A percentile compares a stretch with the other conserved stretches of the same genome.
Conservation (phyloP, 64 coral and sea anemone species). For the Cladopsammia gracilis region DNA sequence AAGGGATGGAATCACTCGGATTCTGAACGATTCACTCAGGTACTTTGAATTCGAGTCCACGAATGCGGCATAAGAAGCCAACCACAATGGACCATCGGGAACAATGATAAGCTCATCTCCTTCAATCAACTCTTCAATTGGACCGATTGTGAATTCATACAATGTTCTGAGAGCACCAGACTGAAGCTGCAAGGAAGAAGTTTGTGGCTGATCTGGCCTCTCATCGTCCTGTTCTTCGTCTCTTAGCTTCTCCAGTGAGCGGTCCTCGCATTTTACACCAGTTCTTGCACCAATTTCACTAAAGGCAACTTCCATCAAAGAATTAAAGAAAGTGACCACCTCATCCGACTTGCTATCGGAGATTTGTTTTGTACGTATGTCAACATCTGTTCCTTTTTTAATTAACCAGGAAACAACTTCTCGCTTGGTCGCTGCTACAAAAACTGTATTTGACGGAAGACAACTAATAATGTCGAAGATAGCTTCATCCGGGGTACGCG, state of each 20-base stretch:
- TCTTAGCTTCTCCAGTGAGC: not conserved
- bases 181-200: not conserved
- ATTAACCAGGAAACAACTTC: not conserved
- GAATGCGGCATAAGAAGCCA: slow-evolving; percentile 15
- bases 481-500: not conserved
- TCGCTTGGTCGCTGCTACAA: not conserved
- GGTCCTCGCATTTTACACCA: slow-evolving; percentile 11
- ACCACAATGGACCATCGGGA: not conserved
- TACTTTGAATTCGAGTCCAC: not conserved
- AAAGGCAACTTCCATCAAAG: not conserved
- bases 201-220: not conserved
- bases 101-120: not conserved
- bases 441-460: not conserved
- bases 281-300: not conserved
- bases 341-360: not conserved
- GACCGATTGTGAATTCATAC: not conserved
- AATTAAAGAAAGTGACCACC: too few species aligned
- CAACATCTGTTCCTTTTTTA: not conserved
- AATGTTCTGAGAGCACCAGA: not conserved
- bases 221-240: not conserved
- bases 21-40: too few species aligned
- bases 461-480: not conserved
- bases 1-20: too few species aligned
- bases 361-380: not conserved
- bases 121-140: not conserved